Percentiles rank a stretch among this genome's conserved stretches.
Conservation (phyloP, 2,888 invertebrate genomes). For the Eristalis intricaria region DNA sequence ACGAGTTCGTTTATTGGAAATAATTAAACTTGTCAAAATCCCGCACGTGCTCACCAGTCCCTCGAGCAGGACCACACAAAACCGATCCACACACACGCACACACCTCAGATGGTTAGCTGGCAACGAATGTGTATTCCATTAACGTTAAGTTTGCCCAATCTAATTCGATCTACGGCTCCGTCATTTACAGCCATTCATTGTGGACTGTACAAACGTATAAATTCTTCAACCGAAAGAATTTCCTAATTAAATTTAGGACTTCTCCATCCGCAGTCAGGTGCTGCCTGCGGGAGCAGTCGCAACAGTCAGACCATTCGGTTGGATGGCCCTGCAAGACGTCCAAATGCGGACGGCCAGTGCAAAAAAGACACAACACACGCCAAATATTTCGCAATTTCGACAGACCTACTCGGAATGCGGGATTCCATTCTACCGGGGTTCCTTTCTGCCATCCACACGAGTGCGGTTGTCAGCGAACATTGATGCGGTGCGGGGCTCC, state of each 20-base stretch:
- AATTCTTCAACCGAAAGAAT: conserved; percentile 58
- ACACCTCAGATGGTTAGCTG: background rate
- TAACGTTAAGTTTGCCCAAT: background rate
- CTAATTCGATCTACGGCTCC: conserved; percentile 4
- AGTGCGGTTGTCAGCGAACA: background rate
- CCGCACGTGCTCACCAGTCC: conserved; percentile 1
- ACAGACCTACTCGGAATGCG: background rate
- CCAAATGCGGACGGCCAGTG: background rate
- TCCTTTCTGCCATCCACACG: background rate
- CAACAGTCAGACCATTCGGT: too few species aligned
- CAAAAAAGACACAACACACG: background rate
- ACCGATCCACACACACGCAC: background rate
- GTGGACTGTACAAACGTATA: conserved; percentile 52
- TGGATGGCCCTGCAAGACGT: background rate
- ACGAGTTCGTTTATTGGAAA: conserved; percentile 2
- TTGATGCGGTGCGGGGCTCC: background rate
- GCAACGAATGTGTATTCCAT: background rate
- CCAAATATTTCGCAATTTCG: background rate
- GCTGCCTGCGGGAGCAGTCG: background rate
- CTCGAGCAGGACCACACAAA: background rate
- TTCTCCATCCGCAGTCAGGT: conserved; percentile 22
- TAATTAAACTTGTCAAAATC: conserved; percentile 35
- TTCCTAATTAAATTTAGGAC: conserved; percentile 68
- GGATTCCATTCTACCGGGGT: background rate
- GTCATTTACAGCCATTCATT: conserved; percentile 48